These are phyloP conservation scores for Hydrozoanthus tunicans DNA, from an alignment of 64 coral and sea anemone genomes.

Conservation along the genomic window DNA sequence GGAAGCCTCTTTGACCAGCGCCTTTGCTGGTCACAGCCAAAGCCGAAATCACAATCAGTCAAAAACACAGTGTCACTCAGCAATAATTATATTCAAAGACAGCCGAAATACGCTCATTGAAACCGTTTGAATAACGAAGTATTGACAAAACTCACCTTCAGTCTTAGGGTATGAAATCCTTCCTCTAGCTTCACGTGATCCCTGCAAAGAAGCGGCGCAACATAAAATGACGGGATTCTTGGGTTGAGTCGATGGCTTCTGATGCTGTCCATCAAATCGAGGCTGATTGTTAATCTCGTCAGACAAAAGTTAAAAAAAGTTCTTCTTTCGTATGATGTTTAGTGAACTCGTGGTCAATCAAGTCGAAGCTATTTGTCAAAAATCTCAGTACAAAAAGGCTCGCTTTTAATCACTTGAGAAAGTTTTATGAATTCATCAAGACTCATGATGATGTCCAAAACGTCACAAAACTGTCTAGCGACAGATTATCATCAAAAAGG, in stretches of 20 bases:
- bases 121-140: not conserved
- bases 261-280: slow-evolving; percentile 35
- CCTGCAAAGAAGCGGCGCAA: slow-evolving; percentile 26
- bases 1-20: not conserved
- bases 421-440: too few relatives aligned
- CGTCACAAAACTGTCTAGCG: not conserved
- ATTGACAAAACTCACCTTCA: not conserved
- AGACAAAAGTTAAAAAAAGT: not conserved
- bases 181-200: slow-evolving; percentile 56
- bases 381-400: not conserved
- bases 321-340: not conserved
- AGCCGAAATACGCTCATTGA: not conserved
- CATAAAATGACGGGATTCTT: slow-evolving; percentile 19
- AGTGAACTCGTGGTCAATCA: not conserved
- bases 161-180: slow-evolving; percentile 57
- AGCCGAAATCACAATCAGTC: not conserved
- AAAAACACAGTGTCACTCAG: not conserved
- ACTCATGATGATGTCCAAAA: not conserved
- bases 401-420: too few relatives aligned
- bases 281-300: not conserved
- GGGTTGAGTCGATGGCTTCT: not conserved
- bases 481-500: not conserved
- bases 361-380: not conserved
- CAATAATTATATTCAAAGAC: not conserved
- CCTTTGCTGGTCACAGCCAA: not conserved